Conservation (phyloP, 2,797 vertebrate species). For the Sternotherus odoratus region DNA sequence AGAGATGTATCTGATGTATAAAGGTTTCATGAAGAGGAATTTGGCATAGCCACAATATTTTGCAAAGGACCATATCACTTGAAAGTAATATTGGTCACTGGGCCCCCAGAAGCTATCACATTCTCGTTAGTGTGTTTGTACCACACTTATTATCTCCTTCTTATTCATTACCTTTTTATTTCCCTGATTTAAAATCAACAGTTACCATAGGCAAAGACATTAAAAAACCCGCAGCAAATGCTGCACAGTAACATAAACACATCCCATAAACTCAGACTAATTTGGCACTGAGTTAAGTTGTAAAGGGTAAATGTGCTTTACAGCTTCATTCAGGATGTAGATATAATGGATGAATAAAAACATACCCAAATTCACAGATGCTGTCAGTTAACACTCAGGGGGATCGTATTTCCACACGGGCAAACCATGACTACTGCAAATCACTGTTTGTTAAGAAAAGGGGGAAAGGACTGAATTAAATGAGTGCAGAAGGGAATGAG, state of each 20-base stretch:
- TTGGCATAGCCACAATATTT: not conserved
- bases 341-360: conserved; percentile 47
- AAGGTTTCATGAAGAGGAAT: not conserved
- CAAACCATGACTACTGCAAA: not conserved
- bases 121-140: not conserved
- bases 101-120: not conserved
- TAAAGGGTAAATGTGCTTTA: conserved; percentile 43
- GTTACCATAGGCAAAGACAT: accelerated
- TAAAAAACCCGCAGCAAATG: not conserved
- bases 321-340: conserved; percentile 28
- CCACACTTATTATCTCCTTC: not conserved
- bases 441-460: not conserved
- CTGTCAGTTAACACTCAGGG: not conserved
- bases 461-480: not conserved
- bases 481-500: not conserved
- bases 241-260: not conserved
- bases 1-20: no score
- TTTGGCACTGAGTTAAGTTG: conserved; percentile 39
- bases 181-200: not conserved
- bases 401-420: not conserved
- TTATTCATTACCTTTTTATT: not conserved
- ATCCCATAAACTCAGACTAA: conserved; percentile 8
- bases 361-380: not conserved
- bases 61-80: not conserved
- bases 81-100: not conserved